Percentiles rank a stretch among this genome's conserved stretches.
phyloP scores from a whole-genome alignment of 2,797 vertebrate genomes.

The Lophotriccus pileatus region DNA sequence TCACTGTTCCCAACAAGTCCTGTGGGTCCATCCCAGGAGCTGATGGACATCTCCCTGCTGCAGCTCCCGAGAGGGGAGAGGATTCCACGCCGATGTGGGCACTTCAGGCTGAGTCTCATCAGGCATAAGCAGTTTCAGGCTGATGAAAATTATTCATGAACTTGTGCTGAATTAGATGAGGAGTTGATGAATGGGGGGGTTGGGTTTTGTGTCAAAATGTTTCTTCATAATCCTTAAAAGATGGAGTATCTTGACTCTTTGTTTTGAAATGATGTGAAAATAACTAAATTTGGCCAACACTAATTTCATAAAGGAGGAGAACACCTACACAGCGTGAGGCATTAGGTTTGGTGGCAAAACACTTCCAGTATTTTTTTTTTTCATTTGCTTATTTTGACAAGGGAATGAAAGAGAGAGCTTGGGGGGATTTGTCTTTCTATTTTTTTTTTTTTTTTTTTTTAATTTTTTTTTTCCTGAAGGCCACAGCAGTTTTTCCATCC shows the following conservation, averaged over 20 bases:
- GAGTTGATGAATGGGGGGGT: slow-evolving; percentile 5
- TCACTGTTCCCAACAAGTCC: not conserved
- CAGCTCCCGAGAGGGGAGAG: not conserved
- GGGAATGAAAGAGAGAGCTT: not conserved
- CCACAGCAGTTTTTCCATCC: not conserved
- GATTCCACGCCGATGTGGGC: not conserved
- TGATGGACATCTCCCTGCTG: not conserved
- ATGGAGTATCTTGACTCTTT: not conserved
- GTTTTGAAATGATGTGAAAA: slow-evolving; percentile 9
- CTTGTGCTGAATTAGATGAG: not conserved
- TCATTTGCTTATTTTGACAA: not conserved
- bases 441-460: no score
- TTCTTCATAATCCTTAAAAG: not conserved
- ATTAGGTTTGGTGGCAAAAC: not conserved
- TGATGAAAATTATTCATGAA: slow-evolving; percentile 12
- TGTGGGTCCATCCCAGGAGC: not conserved
- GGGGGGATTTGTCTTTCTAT: not conserved
- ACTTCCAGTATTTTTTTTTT: not conserved
- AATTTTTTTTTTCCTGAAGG: not conserved
- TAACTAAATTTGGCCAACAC: not conserved
- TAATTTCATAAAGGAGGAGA: not conserved
- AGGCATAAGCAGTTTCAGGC: not conserved
- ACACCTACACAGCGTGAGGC: not conserved
- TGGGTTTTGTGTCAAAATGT: slow-evolving; percentile 20
- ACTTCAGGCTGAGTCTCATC: not conserved